These are phyloP conservation scores for Polypedilum vanderplanki DNA, from an alignment of 1,140 invertebrate genomes.

Conservation along the genomic window DNA sequence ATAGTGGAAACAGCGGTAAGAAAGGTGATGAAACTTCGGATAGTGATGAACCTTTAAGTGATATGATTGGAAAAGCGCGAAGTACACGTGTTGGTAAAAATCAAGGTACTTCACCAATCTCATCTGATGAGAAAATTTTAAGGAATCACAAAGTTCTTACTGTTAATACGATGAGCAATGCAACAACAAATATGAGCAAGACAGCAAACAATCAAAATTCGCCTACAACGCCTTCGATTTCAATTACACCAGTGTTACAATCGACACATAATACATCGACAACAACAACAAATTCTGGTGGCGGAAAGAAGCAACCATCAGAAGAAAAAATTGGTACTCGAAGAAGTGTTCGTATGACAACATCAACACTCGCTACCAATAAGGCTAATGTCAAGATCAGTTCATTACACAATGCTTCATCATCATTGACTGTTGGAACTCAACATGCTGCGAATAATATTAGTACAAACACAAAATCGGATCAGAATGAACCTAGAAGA, in stretches of 20 bases:
- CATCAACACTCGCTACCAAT: not conserved
- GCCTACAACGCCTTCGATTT: constrained; percentile 21
- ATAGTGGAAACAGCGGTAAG: constrained; percentile 33
- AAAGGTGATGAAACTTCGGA: constrained; percentile 57
- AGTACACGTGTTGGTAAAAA: constrained; percentile 39
- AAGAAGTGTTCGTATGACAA: constrained; percentile 26
- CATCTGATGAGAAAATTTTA: constrained; percentile 33
- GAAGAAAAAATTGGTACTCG: constrained; percentile 30
- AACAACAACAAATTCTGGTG: not conserved
- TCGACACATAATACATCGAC: not conserved
- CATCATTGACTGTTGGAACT: constrained; percentile 29
- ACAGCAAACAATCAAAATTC: constrained; percentile 32
- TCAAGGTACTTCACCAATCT: constrained; percentile 37
- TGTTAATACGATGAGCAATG: constrained; percentile 35
- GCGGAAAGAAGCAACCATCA: not conserved
- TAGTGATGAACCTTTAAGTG: constrained; percentile 70
- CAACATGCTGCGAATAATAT: constrained; percentile 38
- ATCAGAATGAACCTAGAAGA: constrained; percentile 41
- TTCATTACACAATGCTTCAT: not conserved
- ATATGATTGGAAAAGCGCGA: constrained; percentile 59
- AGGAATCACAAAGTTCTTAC: constrained; percentile 35
- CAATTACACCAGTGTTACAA: not conserved
- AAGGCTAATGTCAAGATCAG: not conserved
- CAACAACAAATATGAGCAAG: not conserved
- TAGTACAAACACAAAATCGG: constrained; percentile 34